These are phyloP conservation scores for Oreamnos americanus DNA, from an alignment of 2,113 vertebrate species.

Conservation along the genomic window DNA sequence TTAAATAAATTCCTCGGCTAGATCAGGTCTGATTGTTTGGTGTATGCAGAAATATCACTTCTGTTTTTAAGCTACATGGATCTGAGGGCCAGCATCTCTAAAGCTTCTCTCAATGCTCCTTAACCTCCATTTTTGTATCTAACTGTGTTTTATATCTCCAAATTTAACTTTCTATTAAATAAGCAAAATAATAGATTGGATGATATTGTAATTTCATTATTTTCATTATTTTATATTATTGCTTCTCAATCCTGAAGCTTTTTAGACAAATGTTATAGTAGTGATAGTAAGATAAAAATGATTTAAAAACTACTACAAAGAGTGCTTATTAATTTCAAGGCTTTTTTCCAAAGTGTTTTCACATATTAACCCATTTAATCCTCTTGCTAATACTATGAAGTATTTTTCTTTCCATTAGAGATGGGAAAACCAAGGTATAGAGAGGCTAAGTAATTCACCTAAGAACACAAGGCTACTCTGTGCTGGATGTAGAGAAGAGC, in stretches of 20 bases:
- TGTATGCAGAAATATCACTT: neutral
- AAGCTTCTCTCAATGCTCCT: neutral
- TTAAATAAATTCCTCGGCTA: neutral
- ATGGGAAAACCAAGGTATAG: neutral
- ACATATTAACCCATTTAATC: neutral
- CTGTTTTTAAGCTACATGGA: neutral
- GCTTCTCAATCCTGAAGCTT: constrained; percentile 7
- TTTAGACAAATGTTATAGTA: neutral
- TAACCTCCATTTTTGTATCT: neutral
- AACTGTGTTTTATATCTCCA: neutral
- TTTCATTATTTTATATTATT: neutral
- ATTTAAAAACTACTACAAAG: neutral
- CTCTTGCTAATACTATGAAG: neutral
- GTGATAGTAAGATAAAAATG: neutral
- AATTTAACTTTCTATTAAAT: neutral
- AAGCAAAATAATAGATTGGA: neutral
- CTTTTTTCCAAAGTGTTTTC: neutral
- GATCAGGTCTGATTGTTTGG: neutral
- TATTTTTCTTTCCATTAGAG: neutral
- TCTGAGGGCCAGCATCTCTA: neutral
- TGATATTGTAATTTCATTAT: neutral
- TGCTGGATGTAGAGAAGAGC: neutral
- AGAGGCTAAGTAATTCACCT: neutral
- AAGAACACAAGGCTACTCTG: neutral
- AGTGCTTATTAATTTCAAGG: neutral